These are phyloP conservation scores for Rhineura floridana DNA, from an alignment of 2,113 vertebrate species.

Conservation along the genomic window DNA sequence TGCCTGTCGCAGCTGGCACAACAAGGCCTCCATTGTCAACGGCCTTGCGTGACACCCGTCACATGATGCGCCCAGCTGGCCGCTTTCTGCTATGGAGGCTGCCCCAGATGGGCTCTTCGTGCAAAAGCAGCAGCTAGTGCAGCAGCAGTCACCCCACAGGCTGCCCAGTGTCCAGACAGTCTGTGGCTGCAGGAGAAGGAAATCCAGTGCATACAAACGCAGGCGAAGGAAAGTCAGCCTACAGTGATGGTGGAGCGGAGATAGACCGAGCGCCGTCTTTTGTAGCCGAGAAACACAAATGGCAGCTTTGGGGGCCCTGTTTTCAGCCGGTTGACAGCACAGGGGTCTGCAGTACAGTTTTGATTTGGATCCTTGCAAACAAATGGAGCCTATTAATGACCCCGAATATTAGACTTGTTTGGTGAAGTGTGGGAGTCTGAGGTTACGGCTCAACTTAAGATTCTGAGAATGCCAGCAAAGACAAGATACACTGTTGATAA, in stretches of 20 bases:
- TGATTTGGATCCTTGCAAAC: too few relatives aligned
- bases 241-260: neutral
- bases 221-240: neutral
- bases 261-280: rapidly evolving
- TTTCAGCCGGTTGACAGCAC: too few relatives aligned
- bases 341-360: too few relatives aligned
- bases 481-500: too few relatives aligned
- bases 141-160: too few relatives aligned
- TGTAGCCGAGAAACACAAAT: neutral
- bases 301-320: neutral
- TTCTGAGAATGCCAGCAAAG: too few relatives aligned
- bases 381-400: too few relatives aligned
- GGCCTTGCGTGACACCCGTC: neutral
- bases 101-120: neutral
- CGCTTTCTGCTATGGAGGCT: neutral
- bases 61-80: neutral
- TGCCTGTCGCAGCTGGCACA: neutral
- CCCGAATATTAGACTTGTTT: too few relatives aligned
- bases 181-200: neutral
- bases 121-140: neutral
- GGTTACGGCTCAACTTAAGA: too few relatives aligned
- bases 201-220: neutral
- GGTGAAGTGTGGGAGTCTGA: too few relatives aligned
- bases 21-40: neutral
- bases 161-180: neutral